These are phyloP conservation scores for Pyrrhia umbra DNA, from an alignment of 2,888 invertebrate species.

Conservation along the genomic window DNA sequence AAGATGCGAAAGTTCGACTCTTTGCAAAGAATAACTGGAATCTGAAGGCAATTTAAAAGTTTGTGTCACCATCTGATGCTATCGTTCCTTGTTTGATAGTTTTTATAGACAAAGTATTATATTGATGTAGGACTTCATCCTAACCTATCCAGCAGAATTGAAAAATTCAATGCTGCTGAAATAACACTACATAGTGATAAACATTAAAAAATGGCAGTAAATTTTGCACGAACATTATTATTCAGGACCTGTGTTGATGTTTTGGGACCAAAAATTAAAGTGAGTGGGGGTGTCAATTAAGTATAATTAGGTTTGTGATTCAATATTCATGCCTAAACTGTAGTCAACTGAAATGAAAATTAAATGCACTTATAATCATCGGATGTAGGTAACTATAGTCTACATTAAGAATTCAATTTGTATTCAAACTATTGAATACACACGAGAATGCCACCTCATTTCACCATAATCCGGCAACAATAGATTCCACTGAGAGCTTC, in stretches of 20 bases:
- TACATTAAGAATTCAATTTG: constrained; percentile 2
- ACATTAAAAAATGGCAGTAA: neutral
- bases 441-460: constrained; percentile 2
- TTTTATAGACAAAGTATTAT: constrained; percentile 15
- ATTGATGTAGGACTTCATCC: constrained; percentile 17
- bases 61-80: constrained; percentile 22
- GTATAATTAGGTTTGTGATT: no score
- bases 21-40: constrained; percentile 12
- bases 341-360: no score
- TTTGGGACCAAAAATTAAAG: neutral
- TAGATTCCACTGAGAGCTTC: constrained; percentile 19
- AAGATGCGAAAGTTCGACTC: neutral
- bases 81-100: constrained; percentile 2
- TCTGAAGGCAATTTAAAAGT: constrained; percentile 35
- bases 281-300: neutral
- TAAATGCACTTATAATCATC: no score
- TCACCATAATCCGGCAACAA: constrained; percentile 32
- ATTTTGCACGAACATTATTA: constrained; percentile 19
- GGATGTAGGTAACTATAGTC: no score
- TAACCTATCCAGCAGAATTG: no score
- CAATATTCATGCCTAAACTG: no score
- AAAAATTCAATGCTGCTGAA: constrained; percentile 21
- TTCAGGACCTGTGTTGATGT: constrained; percentile 1
- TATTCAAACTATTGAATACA: constrained; percentile 1
- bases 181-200: constrained; percentile 9